Evolutionary conservation across 2,113 vertebrate species (phyloP), one percentile per base, ranked within the genome.

Genomic region (Heteronetta atricapilla): DNA sequence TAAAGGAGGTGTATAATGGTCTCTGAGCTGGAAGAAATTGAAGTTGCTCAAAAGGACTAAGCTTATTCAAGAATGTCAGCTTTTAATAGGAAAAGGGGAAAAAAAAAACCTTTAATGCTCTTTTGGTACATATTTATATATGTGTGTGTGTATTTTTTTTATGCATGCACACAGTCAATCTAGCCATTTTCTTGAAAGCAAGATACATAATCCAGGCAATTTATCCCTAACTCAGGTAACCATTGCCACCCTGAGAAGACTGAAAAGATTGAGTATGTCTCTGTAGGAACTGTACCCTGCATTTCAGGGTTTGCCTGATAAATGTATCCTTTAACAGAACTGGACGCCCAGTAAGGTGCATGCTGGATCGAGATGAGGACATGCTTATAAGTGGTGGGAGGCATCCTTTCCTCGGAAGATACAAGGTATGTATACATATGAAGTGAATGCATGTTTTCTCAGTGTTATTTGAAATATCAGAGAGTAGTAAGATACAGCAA

Each of bases 341-440:
- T 21, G 98, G 98, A 59, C 79, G 96, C 16, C 98, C 99, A 0
- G 98, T 99, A 21, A 98, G 99, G 74, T 99, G 99, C 94, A 99
- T 99, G 99, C 92, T 99, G 97, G 99, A 99, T 95, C 97, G 99
- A 55, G 98, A 99, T 10, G 99, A 99, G 90, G 99, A 99, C 97
- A 99, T 99, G 99, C 93, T 99, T 91, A 96, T 99, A 60, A 98
- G 98, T 6, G 99, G 99, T 12, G 99, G 99, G 62, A 97, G 99
- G 59, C 99, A 99, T 77, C 99, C 99, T 2, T 99, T 99, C 97
- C 97, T 99, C 53, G 99, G 98, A 10, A 98, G 93, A 73, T 99
- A 99, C 95, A 99, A 99, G 98, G 99, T 99, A 96, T 55, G 87
- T 20, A 63, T 22, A 25, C 18, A 2, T 9, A 5, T 7, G 10